Conservation (phyloP, 1,140 invertebrate genomes). For the Diprion similis region DNA sequence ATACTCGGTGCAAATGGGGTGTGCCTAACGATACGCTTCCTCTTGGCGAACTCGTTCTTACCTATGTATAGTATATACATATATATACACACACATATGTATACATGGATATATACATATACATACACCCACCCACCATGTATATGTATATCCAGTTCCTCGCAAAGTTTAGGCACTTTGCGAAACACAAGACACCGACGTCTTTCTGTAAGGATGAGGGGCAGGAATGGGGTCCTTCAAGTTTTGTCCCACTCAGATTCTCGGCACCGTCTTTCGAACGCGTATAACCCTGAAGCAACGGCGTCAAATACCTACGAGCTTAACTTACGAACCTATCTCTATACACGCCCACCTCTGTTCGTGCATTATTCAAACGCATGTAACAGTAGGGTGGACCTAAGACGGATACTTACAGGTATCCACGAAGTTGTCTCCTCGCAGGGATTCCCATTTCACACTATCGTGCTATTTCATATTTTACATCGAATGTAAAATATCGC, state of each 20-base stretch:
- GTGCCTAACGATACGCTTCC: neutral
- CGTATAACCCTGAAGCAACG: neutral
- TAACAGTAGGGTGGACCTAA: neutral
- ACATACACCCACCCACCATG: no score
- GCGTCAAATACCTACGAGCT: neutral
- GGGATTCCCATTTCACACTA: no score
- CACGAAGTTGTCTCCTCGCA: no score
- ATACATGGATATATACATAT: no score
- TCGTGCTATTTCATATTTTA: no score
- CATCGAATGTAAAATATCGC: no score
- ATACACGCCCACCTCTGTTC: neutral
- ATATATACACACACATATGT: no score
- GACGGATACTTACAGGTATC: no score
- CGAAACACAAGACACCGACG: neutral
- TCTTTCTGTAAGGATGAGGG: no score
- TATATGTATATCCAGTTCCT: no score
- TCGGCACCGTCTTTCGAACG: neutral
- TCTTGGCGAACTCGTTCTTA: neutral
- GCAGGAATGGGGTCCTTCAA: neutral
- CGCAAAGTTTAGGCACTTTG: neutral
- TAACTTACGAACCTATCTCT: no score
- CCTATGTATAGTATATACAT: no score
- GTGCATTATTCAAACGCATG: slow-evolving; percentile 7
- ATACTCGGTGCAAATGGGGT: neutral
- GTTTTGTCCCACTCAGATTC: neutral